Base-by-base conservation (phyloP, 2,888 invertebrate genomes). In the Cyclophora punctaria region DNA sequence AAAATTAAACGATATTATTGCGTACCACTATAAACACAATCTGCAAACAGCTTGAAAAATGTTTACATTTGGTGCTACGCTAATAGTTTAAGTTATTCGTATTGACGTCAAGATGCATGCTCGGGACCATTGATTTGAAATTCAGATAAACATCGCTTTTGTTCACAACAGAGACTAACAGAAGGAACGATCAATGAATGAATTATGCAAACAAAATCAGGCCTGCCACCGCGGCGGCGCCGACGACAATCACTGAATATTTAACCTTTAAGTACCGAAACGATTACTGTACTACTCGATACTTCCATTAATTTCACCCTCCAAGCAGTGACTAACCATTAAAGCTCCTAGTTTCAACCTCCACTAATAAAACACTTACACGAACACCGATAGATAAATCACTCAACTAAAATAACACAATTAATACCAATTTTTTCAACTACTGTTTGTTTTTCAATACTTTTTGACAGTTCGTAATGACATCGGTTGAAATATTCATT, bases 171-270 rank as follows among this genome's bases (percentile, higher is more conserved):
- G 49, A 45, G 45, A 66, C 60, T 56, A 66, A 68, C 67, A 67
- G 68, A 66, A 67, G 68, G 66, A 66, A 65, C 70, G 69, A 77
- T 78, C 77, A 73, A 82, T 84, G 80, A 72, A 82, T 83, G 79
- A 80, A 83, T 87, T 74, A 88, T 87, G 78, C 78, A 86, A 74
- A 69, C 70, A 66, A 66, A 67, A 68, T 63, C 69, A 67, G 59
- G 55, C 57, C 53, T 59, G 62, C 63, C 64, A 63, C 55, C 59
- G 58, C 56, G 20, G 20, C 37, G 56, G 55, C 59, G 58, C 56
- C 60, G 63, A 59, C 71, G 67, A 63, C 69, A 63, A 58, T 61
- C 63, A 53, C 64, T 73, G 81, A 71, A 83, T 83, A 72, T 79
- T 76, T 81, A 81, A 84, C 80, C 75, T 83, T 69, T 70, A 69